Conservation (phyloP, 2,888 invertebrate species). For the Cacoxenus indagator region DNA sequence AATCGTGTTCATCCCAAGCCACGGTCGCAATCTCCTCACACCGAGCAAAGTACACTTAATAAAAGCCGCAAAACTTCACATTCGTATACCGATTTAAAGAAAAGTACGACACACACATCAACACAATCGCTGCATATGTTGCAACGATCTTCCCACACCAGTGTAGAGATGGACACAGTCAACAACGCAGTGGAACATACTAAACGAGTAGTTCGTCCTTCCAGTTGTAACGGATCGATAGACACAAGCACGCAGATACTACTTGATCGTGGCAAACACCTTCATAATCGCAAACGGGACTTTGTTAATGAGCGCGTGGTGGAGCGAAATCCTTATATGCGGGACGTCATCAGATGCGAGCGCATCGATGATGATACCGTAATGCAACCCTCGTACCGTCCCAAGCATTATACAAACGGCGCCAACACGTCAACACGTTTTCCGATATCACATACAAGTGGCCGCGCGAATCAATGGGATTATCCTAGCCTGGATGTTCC, state of each 20-base stretch:
- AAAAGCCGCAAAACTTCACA: conserved; percentile 50
- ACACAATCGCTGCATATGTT: conserved; percentile 36
- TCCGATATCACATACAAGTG: conserved; percentile 57
- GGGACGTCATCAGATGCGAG: conserved; percentile 57
- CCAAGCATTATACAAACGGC: conserved; percentile 49
- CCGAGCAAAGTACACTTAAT: conserved; percentile 37
- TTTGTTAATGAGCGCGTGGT: conserved; percentile 69
- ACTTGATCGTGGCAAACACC: conserved; percentile 67
- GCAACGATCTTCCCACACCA: conserved; percentile 43
- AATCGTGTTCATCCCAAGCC: conserved; percentile 36
- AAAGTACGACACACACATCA: conserved; percentile 40
- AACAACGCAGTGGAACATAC: conserved; percentile 42
- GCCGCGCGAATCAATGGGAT: conserved; percentile 41
- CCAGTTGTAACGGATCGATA: conserved; percentile 40
- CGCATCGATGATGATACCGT: conserved; percentile 49
- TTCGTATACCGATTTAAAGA: conserved; percentile 55
- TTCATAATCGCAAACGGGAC: conserved; percentile 68
- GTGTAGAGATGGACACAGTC: conserved; percentile 49
- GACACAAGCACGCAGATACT: conserved; percentile 64
- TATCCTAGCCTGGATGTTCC: conserved; percentile 19
- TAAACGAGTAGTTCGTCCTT: conserved; percentile 38
- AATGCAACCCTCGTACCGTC: conserved; percentile 54
- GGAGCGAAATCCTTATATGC: conserved; percentile 70
- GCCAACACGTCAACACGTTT: conserved; percentile 53
- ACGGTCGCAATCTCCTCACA: conserved; percentile 53